Evolutionary conservation across 2,888 invertebrate genomes (phyloP), one percentile per base, ranked within the genome.

Genomic region (Xylophagus ater): DNA sequence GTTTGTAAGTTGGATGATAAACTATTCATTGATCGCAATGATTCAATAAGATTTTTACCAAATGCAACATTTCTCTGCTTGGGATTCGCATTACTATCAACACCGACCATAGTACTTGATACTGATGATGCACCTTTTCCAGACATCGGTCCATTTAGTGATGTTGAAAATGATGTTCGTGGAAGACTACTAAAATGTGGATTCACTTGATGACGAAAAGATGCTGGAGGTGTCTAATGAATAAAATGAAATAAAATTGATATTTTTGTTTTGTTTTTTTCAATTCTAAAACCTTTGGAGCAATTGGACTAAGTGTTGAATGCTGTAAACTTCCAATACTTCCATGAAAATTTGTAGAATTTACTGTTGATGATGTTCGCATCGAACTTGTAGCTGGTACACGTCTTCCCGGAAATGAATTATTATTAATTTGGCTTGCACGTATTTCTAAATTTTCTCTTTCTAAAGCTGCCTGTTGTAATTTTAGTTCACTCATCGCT

Each of bases 401-500:
- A 37, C 66, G 54, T 19, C 61, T 56, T 41, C 58, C 49, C 20
- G 58, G 41, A 21, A 44, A 41, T 41, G 47, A 45, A 40, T 51
- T 49, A 33, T 52, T 52, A 43, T 52, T 63, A 48, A 57, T 59
- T 35, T 61, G 62, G 49, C 57, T 66, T 39, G 57, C 63, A 38
- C 82, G 74, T 36, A 92, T 70, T 53, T 92, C 86, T 37, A 82
- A 58, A 53, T 89, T 83, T 50, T 94, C 93, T 41, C 87, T 76
- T 59, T 96, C 94, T 35, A 90, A 70, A 23, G 84, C 79, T 4
- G 86, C 81, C 48, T 85, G 79, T 49, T 86, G 82, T 44, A 93
- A 69, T 55, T 94, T 88, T 50, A 96, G 73, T 59, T 90, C 92
- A 44, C 93, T 90, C 50, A 97, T 73, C 51, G 94, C 89, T 26